Conservation (phyloP, 2,888 invertebrate species). For the Campopleginae sp. region DNA sequence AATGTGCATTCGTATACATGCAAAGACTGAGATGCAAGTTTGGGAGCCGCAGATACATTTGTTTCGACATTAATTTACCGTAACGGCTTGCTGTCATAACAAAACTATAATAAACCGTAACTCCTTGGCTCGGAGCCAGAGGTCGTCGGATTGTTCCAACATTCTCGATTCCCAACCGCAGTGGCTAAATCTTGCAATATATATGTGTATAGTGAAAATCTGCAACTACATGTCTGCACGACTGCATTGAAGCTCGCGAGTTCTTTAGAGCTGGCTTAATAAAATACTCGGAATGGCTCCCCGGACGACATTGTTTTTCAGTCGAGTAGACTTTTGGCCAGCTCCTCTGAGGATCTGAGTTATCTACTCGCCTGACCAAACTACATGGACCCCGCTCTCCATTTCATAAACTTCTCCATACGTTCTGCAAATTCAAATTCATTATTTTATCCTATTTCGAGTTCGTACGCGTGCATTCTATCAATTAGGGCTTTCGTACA, state of each 20-base stretch:
- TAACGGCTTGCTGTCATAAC: slow-evolving; percentile 83
- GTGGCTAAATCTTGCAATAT: slow-evolving; percentile 44
- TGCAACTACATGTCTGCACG: not conserved
- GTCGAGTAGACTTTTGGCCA: slow-evolving; percentile 58
- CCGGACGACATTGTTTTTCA: slow-evolving; percentile 69
- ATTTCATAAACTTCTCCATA: slow-evolving; percentile 33
- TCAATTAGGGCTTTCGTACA: slow-evolving; percentile 53
- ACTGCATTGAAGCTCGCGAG: slow-evolving; percentile 69
- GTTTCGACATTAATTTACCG: slow-evolving; percentile 84
- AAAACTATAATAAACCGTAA: slow-evolving; percentile 83
- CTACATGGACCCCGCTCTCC: slow-evolving; percentile 22
- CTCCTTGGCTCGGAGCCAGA: slow-evolving; percentile 70
- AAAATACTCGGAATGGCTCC: slow-evolving; percentile 76
- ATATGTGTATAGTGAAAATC: slow-evolving; percentile 1
- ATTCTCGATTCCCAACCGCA: slow-evolving; percentile 47
- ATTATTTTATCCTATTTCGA: slow-evolving; percentile 56
- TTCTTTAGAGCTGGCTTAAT: slow-evolving; percentile 69
- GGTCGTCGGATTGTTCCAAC: slow-evolving; percentile 60
- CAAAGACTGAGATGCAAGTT: slow-evolving; percentile 18
- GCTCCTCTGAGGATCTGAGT: slow-evolving; percentile 37
- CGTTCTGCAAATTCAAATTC: slow-evolving; percentile 24
- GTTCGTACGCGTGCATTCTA: slow-evolving; percentile 55
- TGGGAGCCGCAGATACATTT: slow-evolving; percentile 78
- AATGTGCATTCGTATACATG: slow-evolving; percentile 11
- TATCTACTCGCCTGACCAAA: slow-evolving; percentile 50